Percentiles rank a stretch among this genome's conserved stretches.
Conservation (phyloP, 2,888 invertebrate species). For the Drosophila fulvimacula region DNA sequence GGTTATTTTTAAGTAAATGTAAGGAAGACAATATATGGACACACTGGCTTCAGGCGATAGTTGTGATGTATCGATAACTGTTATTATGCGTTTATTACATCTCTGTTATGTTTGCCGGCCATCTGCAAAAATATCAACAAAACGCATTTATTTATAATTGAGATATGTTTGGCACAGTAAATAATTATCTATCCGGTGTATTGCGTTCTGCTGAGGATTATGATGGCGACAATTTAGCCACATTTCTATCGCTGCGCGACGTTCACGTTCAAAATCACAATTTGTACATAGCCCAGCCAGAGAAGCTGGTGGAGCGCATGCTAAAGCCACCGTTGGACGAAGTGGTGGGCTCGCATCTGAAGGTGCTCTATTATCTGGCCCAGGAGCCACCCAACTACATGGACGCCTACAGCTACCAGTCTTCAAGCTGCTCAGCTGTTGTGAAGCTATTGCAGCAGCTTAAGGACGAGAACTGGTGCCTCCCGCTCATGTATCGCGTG, state of each 20-base stretch:
- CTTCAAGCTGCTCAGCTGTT: constrained; percentile 90
- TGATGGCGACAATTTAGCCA: constrained; percentile 87
- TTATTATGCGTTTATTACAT: not conserved
- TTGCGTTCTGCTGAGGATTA: constrained; percentile 88
- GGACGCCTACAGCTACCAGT: constrained; percentile 92
- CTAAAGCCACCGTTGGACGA: constrained; percentile 91
- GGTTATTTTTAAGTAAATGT: constrained; percentile 16
- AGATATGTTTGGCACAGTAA: constrained; percentile 75
- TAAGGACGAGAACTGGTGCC: constrained; percentile 98
- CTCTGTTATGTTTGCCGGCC: constrained; percentile 12
- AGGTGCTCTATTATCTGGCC: constrained; percentile 86
- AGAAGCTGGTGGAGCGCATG: constrained; percentile 89
- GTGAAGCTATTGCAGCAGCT: constrained; percentile 93
- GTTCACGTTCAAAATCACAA: constrained; percentile 90
- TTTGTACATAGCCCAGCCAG: constrained; percentile 89
- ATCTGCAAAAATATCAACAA: constrained; percentile 17
- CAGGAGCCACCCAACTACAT: constrained; percentile 85
- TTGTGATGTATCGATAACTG: not conserved
- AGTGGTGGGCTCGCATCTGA: constrained; percentile 90
- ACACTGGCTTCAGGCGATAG: constrained; percentile 24
- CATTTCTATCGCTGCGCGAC: constrained; percentile 88
- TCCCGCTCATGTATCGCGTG: constrained; percentile 96
- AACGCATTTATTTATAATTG: not conserved
- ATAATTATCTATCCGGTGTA: constrained; percentile 85
- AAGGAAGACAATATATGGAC: constrained; percentile 8